A percentile compares a stretch with the other conserved stretches of the same genome.
Conservation (phyloP, 1,140 invertebrate genomes). For the Drosophila littoralis region DNA sequence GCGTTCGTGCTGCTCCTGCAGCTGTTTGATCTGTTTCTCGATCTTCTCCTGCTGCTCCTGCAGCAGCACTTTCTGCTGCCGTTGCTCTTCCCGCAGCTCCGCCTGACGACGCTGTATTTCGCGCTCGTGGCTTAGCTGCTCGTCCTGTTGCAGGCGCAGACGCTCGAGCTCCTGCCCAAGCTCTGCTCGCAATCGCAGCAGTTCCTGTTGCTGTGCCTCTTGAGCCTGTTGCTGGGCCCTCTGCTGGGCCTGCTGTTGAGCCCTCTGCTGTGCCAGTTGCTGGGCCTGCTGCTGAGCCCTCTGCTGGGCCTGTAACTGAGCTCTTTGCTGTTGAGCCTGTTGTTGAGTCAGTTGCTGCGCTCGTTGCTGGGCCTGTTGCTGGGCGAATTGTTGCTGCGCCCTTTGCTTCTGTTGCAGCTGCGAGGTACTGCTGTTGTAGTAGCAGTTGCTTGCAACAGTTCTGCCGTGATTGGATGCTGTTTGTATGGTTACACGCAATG, state of each 20-base stretch:
- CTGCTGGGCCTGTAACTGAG: not conserved
- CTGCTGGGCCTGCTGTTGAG: not conserved
- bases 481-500: not conserved
- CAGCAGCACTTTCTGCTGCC: constrained; percentile 3
- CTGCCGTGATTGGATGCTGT: not conserved
- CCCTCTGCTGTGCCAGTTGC: not conserved
- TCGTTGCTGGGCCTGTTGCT: not conserved
- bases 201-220: not conserved
- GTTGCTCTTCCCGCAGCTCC: constrained; percentile 24
- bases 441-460: too few relatives aligned
- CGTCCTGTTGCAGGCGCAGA: constrained; percentile 21
- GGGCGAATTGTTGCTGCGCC: not conserved
- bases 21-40: constrained; percentile 6
- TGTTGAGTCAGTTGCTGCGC: not conserved
- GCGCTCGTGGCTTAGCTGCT: not conserved
- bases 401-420: not conserved
- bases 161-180: constrained; percentile 4
- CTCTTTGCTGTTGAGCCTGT: not conserved
- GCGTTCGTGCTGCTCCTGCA: constrained; percentile 33
- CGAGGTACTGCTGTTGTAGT: not conserved
- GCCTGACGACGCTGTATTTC: not conserved
- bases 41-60: constrained; percentile 13
- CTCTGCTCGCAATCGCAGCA: not conserved
- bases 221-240: not conserved
- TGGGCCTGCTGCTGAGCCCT: not conserved